Evolutionary conservation across 2,113 vertebrate species (phyloP).

Genomic region (Ploceus nigricollis): DNA sequence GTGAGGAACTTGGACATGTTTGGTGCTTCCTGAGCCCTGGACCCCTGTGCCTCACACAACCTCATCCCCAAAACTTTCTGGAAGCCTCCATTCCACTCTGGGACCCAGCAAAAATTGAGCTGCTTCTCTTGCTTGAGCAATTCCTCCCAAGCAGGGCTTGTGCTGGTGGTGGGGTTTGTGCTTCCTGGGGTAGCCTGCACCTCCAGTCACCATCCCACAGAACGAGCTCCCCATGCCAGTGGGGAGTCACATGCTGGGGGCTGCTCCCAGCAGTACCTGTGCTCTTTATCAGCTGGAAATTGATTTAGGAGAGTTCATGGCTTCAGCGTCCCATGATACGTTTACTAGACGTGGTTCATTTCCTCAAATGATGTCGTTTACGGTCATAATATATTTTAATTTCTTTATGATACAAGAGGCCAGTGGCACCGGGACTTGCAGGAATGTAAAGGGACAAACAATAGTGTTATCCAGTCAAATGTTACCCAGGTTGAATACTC

Average conservation of each 20-base stretch:
- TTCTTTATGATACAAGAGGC: constrained; percentile 55
- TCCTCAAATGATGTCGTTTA: constrained; percentile 61
- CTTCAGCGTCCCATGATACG: neutral
- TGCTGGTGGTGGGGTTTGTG: fast-evolving
- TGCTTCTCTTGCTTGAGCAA: neutral
- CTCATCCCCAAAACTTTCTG: neutral
- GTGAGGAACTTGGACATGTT: neutral
- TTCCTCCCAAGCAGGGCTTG: neutral
- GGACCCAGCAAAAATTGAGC: neutral
- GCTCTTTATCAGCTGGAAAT: constrained; percentile 39
- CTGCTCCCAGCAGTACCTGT: constrained; percentile 9
- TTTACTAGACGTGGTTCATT: constrained; percentile 31
- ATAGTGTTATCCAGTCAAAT: neutral
- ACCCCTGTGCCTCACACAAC: neutral
- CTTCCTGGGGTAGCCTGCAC: neutral
- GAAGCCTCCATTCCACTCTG: fast-evolving
- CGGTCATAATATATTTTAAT: constrained; percentile 68
- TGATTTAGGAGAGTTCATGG: constrained; percentile 46
- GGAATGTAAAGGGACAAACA: neutral
- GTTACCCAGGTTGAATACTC: neutral
- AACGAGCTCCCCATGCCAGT: neutral
- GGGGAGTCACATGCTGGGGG: neutral
- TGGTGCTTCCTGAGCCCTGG: neutral
- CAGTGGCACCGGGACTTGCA: neutral
- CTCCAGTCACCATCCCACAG: fast-evolving